A percentile compares a stretch with the other conserved stretches of the same genome.
phyloP scores from a whole-genome alignment of 2,797 vertebrate species.

The Sebastes nivosus region DNA sequence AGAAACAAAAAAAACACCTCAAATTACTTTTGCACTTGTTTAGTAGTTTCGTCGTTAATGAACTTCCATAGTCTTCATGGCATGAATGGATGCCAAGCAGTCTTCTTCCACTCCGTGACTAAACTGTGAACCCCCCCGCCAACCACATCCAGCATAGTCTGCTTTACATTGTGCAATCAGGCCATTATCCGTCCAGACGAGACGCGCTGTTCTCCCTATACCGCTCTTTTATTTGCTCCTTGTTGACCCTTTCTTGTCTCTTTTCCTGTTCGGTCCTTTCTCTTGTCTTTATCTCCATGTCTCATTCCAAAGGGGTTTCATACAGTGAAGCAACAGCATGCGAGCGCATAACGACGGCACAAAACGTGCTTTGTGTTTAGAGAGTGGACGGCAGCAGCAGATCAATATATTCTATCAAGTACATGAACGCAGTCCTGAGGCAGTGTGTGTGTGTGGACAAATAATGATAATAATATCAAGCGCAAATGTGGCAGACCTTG shows the following conservation, averaged over 20 bases:
- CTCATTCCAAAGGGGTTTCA: background rate
- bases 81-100: slow-evolving; percentile 13
- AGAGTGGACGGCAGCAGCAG: background rate
- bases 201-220: background rate
- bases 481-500: background rate
- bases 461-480: background rate
- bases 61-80: background rate
- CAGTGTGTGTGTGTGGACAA: background rate
- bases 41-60: background rate
- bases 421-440: background rate
- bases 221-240: background rate
- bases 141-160: background rate
- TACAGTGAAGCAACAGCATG: background rate
- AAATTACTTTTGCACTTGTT: background rate
- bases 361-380: background rate
- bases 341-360: too few species aligned
- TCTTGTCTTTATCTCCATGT: background rate
- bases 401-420: slow-evolving; percentile 1
- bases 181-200: slow-evolving; percentile 25
- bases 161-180: slow-evolving; percentile 17
- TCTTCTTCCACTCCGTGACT: slow-evolving; percentile 51
- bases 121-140: slow-evolving; percentile 44
- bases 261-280: background rate
- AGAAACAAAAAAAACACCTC: background rate
- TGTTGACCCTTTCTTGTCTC: background rate